A percentile compares a stretch with the other conserved stretches of the same genome.
Evolutionary conservation across 2,113 vertebrate species (phyloP).

Genomic region (Pteruthius melanotis): DNA sequence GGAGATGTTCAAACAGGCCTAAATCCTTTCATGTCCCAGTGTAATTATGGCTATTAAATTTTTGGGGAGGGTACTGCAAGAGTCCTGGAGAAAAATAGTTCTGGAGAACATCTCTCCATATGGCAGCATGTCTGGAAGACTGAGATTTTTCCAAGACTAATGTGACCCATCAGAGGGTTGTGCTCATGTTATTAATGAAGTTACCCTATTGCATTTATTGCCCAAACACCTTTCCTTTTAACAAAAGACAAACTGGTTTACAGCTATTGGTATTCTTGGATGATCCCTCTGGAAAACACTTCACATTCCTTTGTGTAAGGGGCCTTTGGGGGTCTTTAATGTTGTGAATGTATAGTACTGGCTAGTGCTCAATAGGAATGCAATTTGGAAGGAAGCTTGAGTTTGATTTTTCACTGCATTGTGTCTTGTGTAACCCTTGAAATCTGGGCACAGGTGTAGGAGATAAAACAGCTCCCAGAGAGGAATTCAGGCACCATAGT

Average conservation of each 20-base stretch:
- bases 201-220: not conserved
- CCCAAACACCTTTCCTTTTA: not conserved
- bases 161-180: not conserved
- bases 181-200: not conserved
- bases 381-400: not conserved
- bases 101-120: not conserved
- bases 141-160: not conserved
- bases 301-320: not conserved
- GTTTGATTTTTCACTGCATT: not conserved
- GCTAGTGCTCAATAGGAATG: not conserved
- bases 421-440: not conserved
- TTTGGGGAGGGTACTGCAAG: not conserved
- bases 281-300: not conserved
- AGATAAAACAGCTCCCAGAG: not conserved
- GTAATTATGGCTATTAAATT: not conserved
- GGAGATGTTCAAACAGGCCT: not conserved
- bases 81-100: not conserved
- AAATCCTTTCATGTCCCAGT: not conserved
- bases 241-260: not conserved
- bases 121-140: not conserved
- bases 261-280: not conserved
- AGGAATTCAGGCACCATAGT: not conserved
- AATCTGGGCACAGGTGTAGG: not conserved
- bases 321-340: not conserved
- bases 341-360: not conserved